Conservation (phyloP, 2,797 vertebrate species). For the Phaenicophaeus curvirostris region DNA sequence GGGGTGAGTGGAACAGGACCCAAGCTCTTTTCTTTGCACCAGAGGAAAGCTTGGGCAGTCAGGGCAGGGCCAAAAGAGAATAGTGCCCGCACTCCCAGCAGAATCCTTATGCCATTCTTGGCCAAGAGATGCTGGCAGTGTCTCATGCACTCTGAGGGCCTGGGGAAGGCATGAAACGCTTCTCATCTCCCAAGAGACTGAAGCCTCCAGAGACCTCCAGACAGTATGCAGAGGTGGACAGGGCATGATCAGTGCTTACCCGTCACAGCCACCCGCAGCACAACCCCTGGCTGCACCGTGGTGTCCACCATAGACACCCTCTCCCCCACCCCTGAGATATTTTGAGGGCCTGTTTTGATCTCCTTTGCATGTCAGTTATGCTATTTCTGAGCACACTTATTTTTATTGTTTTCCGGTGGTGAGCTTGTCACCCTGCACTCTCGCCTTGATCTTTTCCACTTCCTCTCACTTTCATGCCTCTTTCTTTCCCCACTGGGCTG, state of each 20-base stretch:
- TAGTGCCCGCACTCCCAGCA: fast-evolving
- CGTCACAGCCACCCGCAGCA: fast-evolving
- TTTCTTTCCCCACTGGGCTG: background rate
- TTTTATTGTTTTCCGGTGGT: conserved; percentile 83
- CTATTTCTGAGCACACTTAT: conserved; percentile 81
- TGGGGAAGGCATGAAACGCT: fast-evolving
- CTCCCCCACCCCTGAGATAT: conserved; percentile 53
- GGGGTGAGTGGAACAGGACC: background rate
- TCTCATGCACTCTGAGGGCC: fast-evolving
- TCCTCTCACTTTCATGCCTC: conserved; percentile 76
- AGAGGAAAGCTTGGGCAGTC: background rate
- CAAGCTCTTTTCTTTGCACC: background rate
- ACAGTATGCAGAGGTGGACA: background rate
- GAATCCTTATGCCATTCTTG: background rate
- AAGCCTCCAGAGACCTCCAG: background rate
- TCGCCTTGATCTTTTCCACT: conserved; percentile 74
- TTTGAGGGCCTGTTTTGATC: conserved; percentile 74
- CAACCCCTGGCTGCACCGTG: background rate
- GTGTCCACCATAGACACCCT: background rate
- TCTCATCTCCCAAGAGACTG: background rate
- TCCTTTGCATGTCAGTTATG: conserved; percentile 86
- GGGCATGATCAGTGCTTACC: background rate
- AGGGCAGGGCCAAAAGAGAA: background rate
- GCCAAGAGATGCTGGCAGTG: background rate
- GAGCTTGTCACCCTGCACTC: conserved; percentile 62